A percentile compares a stretch with the other conserved stretches of the same genome.
These are phyloP conservation scores for Brachyalestes nurse DNA, from an alignment of 2,797 vertebrate genomes.

Conservation along the genomic window DNA sequence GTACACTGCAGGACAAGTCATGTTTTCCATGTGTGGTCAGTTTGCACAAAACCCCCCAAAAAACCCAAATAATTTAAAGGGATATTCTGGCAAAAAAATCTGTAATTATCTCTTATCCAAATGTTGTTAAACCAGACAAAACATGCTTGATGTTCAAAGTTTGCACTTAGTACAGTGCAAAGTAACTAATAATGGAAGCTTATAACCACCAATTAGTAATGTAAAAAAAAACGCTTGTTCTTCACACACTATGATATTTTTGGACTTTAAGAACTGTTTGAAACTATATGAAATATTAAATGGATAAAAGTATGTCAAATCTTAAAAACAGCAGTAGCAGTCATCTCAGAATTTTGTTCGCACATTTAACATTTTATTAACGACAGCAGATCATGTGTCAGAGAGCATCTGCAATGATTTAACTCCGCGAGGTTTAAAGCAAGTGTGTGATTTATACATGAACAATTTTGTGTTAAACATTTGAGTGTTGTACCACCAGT, in stretches of 20 bases:
- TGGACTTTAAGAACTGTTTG: no score
- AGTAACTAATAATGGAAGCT: no score
- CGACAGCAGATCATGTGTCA: background rate
- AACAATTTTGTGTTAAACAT: no score
- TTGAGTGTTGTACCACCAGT: background rate
- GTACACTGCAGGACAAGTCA: background rate
- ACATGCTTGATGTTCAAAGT: background rate
- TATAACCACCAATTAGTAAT: no score
- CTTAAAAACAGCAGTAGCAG: background rate
- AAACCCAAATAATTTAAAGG: background rate
- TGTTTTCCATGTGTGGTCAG: constrained; percentile 25
- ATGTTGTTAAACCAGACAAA: background rate
- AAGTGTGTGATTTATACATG: no score
- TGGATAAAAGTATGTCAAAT: background rate
- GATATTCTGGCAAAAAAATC: background rate
- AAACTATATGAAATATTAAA: background rate
- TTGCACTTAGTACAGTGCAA: no score
- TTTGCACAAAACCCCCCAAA: background rate
- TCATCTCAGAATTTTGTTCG: background rate
- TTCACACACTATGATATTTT: no score
- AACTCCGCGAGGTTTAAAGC: background rate
- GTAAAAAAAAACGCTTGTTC: no score
- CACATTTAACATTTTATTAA: no score
- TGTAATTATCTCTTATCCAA: background rate
- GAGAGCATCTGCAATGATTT: background rate